Evolutionary conservation across 2,797 vertebrate species (phyloP), one percentile per base, ranked within the genome.

Genomic region (Leuciscus waleckii): DNA sequence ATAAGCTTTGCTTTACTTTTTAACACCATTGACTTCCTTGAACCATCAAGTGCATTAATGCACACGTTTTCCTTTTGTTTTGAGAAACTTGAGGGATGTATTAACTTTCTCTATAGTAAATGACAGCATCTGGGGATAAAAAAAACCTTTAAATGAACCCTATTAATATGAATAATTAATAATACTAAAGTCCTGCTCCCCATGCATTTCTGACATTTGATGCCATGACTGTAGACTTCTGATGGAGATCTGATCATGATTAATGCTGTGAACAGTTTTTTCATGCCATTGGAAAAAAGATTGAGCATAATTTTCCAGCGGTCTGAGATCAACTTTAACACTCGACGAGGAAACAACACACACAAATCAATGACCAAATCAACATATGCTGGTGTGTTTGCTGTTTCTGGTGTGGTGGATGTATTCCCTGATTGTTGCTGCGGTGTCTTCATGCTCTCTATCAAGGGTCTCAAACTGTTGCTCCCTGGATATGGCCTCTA

Each of bases 291-390:
- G 46, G 43, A 14, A 46, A 46, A 14, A 14, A 46, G 70, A 49
- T 58, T 63, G 7, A 58, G 21, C 35, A 8, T 68, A 16, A 21
- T 67, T 69, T 11, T 54, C 3, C 58, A n/a, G n/a, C 35, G 16
- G 17, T 68, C 49, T 21, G 19, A 75, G 29, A 17, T 46, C 21
- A 43, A 10, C 13, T 73, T 58, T 46, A 13, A 67, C 35, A 56
- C 14, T 35, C 35, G 26, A 10, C 13, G 17, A 17, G 54, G 11
- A 78, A 79, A 26, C 49, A 21, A 8, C 16, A 37, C 35, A n/a
- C 63, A 70, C 49, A 79, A 88, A 76, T 88, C 88, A 88, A 41
- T 90, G 93, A 92, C 91, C 86, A 89, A 90, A 90, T 89, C 86
- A 84, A 39, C 43, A n/a, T 10, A 4, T 73, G 49, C 16, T 77